Percentiles rank a stretch among this genome's conserved stretches.
Conservation (phyloP, 37 sponge, comb jelly and placozoan genomes). For the Crambe crambe region DNA sequence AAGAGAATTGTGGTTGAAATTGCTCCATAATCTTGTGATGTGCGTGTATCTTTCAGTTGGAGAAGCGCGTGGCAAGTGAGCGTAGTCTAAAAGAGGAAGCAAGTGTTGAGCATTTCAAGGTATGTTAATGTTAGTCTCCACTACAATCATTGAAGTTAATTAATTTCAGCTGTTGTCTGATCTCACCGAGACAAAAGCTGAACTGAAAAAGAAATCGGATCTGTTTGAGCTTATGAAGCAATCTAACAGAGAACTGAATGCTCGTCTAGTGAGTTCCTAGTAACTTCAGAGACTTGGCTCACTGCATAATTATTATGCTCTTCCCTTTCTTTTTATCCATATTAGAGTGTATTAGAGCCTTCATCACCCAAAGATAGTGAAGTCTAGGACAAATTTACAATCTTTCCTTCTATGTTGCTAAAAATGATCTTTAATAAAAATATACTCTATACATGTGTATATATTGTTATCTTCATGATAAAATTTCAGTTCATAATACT, state of each 20-base stretch:
- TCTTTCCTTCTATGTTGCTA: background rate
- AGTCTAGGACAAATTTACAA: background rate
- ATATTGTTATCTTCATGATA: background rate
- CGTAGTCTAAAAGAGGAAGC: slow-evolving; percentile 4
- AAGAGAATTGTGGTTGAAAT: too few species aligned
- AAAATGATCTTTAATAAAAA: background rate
- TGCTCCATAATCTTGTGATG: too few species aligned
- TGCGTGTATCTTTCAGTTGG: background rate
- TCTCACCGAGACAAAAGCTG: background rate
- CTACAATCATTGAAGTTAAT: background rate
- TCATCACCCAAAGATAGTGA: background rate
- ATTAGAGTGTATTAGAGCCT: background rate
- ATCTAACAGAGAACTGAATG: slow-evolving; percentile 15
- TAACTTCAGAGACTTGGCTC: background rate
- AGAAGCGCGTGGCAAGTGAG: background rate
- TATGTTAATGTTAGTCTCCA: background rate
- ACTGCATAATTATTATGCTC: background rate
- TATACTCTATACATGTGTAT: background rate
- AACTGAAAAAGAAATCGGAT: background rate
- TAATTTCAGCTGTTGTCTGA: background rate
- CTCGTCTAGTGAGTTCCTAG: slow-evolving; percentile 3
- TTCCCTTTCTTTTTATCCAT: background rate
- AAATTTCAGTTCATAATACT: background rate
- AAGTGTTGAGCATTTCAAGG: background rate
- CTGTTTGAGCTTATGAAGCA: slow-evolving; percentile 5